phyloP scores from a whole-genome alignment of 2,113 vertebrate species.

The Lepus timidus region DNA sequence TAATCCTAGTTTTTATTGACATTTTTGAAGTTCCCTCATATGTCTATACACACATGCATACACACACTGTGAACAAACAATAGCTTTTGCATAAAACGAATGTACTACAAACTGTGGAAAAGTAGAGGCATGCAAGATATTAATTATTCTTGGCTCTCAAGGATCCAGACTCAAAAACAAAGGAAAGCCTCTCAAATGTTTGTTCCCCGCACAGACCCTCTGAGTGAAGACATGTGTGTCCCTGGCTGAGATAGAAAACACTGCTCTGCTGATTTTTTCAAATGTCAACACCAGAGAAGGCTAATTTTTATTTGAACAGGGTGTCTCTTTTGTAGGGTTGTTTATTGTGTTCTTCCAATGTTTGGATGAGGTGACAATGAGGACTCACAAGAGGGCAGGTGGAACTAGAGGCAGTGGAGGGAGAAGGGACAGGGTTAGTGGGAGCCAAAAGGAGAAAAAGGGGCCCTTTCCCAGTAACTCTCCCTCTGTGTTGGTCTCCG shows the following conservation, averaged over 20 bases:
- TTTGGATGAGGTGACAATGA: not conserved
- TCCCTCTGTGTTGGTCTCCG: not conserved
- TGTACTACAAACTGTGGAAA: not conserved
- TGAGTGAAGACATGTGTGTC: not conserved
- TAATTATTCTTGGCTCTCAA: not conserved
- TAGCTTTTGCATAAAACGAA: slow-evolving; percentile 1
- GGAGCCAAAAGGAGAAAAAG: no score
- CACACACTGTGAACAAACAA: no score
- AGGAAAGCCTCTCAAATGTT: not conserved
- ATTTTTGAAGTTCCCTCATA: no score
- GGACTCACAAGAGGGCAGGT: not conserved
- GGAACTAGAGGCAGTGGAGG: not conserved
- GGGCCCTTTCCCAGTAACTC: not conserved
- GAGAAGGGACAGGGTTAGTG: not conserved
- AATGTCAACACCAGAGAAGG: not conserved
- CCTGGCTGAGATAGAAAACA: not conserved
- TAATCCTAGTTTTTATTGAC: no score
- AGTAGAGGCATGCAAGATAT: not conserved
- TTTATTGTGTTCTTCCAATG: not conserved
- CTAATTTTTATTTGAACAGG: not conserved
- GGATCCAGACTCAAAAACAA: not conserved
- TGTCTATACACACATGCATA: not conserved
- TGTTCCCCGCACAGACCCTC: not conserved
- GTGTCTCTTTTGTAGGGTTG: not conserved
- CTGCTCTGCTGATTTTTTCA: not conserved